Conservation (phyloP, 2,797 vertebrate genomes). For the Kryptopterus vitreolus region DNA sequence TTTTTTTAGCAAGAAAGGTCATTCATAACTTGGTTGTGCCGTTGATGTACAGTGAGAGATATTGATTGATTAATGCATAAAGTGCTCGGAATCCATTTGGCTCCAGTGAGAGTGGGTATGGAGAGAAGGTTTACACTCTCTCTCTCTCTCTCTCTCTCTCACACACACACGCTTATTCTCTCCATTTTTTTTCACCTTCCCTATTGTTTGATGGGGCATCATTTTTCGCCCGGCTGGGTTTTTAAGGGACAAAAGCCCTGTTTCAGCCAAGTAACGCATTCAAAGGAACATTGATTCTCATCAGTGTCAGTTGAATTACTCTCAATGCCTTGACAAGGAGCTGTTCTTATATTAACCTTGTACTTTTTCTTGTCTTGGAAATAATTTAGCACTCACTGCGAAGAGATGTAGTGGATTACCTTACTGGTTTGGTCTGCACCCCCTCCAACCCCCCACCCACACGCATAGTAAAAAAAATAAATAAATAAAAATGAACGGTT, state of each 20-base stretch:
- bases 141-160: conserved; percentile 66
- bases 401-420: conserved; percentile 34
- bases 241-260: conserved; percentile 94
- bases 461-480: too few relatives aligned
- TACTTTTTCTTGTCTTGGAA: conserved; percentile 65
- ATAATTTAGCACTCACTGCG: conserved; percentile 57
- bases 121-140: conserved; percentile 73
- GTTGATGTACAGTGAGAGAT: conserved; percentile 99
- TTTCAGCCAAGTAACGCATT: conserved; percentile 96
- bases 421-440: conserved; percentile 36
- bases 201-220: conserved; percentile 92
- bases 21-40: conserved; percentile 97
- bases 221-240: conserved; percentile 82
- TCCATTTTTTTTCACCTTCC: conserved; percentile 97
- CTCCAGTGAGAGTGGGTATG: conserved; percentile 93
- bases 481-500: too few relatives aligned
- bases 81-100: conserved; percentile 99
- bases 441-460: too few relatives aligned
- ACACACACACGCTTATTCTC: conserved; percentile 64
- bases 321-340: conserved; percentile 89
- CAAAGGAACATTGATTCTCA: conserved; percentile 94
- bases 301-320: conserved; percentile 96
- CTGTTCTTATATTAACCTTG: conserved; percentile 90
- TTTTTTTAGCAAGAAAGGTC: conserved; percentile 97
- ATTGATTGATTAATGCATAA: conserved; percentile 99